Percentiles rank a stretch among this genome's conserved stretches.
Evolutionary conservation across 2,888 invertebrate genomes (phyloP).

Genomic region (Auanema sp.): DNA sequence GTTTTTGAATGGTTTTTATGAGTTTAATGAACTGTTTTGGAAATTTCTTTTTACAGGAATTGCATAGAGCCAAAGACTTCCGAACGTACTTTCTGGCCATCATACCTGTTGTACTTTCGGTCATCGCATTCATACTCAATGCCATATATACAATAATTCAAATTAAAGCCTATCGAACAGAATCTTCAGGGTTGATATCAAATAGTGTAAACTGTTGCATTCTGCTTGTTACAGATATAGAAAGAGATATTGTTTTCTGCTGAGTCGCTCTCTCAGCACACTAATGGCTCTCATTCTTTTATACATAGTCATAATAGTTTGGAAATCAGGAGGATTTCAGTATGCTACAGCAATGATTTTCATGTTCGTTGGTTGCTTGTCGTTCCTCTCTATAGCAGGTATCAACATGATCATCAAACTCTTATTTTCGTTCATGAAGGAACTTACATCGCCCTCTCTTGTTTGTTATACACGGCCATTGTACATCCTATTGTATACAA

Average conservation of each 20-base stretch:
- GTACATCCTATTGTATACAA: slow-evolving; percentile 53
- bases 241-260: slow-evolving; percentile 52
- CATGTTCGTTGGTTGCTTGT: slow-evolving; percentile 48
- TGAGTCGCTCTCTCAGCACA: slow-evolving; percentile 50
- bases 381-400: slow-evolving; percentile 52
- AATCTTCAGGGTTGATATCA: slow-evolving; percentile 25
- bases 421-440: slow-evolving; percentile 24
- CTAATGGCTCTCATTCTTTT: slow-evolving; percentile 51
- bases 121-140: slow-evolving; percentile 50
- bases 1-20: background rate
- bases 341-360: slow-evolving; percentile 56
- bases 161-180: slow-evolving; percentile 19
- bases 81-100: slow-evolving; percentile 57
- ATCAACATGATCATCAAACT: slow-evolving; percentile 3
- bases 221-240: slow-evolving; percentile 42
- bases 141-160: slow-evolving; percentile 42
- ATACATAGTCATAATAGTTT: slow-evolving; percentile 55
- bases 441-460: slow-evolving; percentile 51
- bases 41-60: slow-evolving; percentile 29
- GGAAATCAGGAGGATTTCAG: slow-evolving; percentile 53
- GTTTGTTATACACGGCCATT: slow-evolving; percentile 56
- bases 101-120: slow-evolving; percentile 54
- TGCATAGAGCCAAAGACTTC: slow-evolving; percentile 59
- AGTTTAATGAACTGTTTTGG: background rate
- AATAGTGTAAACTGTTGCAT: background rate